phyloP scores from a whole-genome alignment of 64 coral and sea anemone genomes.

The Astreopora myriophthalma region DNA sequence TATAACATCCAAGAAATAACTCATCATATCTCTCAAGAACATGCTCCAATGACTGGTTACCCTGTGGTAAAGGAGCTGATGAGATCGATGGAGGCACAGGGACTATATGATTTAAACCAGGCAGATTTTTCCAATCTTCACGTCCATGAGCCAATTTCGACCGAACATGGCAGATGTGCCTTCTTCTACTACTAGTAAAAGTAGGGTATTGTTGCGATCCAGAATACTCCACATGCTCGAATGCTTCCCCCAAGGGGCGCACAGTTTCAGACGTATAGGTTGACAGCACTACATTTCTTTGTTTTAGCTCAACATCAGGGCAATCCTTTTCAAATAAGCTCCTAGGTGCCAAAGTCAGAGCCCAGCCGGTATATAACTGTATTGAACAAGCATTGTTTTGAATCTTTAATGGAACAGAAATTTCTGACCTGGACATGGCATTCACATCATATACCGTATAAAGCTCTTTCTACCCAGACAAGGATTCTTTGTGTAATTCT shows the following conservation, averaged over 20 bases:
- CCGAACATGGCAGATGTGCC: background rate
- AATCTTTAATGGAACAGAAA: constrained; percentile 57
- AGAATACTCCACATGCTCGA: constrained; percentile 43
- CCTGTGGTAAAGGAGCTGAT: background rate
- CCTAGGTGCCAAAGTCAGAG: background rate
- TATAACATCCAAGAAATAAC: constrained; percentile 61
- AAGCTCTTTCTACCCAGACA: background rate
- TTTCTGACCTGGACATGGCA: constrained; percentile 58
- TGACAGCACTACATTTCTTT: constrained; percentile 5
- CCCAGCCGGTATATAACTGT: constrained; percentile 75
- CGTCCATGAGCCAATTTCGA: background rate
- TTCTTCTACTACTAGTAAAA: constrained; percentile 22
- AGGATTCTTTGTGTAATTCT: background rate
- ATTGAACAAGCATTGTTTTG: constrained; percentile 45
- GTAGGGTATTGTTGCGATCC: constrained; percentile 9
- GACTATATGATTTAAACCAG: constrained; percentile 33
- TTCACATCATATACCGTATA: constrained; percentile 6
- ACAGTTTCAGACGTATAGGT: constrained; percentile 66
- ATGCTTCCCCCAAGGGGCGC: constrained; percentile 30
- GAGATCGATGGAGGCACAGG: background rate
- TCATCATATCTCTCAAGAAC: constrained; percentile 17
- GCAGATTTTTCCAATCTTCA: constrained; percentile 42
- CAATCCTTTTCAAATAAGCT: constrained; percentile 28
- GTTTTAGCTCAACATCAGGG: constrained; percentile 43
- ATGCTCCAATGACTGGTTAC: background rate